These are phyloP conservation scores for Malurus leucopterus DNA, from an alignment of 2,797 vertebrate species.

Conservation along the genomic window DNA sequence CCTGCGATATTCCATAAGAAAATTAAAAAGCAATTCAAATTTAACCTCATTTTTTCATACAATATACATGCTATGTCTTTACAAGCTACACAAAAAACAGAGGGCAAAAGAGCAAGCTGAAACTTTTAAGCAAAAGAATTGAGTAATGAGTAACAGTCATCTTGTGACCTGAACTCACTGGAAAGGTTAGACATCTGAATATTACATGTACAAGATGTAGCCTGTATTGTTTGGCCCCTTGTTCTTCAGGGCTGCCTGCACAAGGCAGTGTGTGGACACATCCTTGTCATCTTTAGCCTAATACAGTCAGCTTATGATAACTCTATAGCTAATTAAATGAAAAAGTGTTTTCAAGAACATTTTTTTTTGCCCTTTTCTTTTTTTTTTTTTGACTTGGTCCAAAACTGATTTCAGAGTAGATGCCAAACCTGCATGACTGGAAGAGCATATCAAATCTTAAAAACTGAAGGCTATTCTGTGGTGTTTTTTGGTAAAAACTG, in stretches of 20 bases:
- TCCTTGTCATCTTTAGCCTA: not conserved
- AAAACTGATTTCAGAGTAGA: not conserved
- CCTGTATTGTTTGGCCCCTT: not conserved
- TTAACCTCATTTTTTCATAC: not conserved
- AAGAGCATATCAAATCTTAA: not conserved
- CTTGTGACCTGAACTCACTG: not conserved
- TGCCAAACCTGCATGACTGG: accelerated
- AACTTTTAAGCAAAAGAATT: not conserved
- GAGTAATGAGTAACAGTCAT: not conserved
- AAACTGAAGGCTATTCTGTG: not conserved
- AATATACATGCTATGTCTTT: not conserved
- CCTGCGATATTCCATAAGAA: not conserved
- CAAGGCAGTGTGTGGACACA: not conserved
- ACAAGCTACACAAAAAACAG: not conserved
- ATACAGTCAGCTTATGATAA: not conserved
- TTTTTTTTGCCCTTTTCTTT: not conserved
- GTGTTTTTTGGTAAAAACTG: not conserved
- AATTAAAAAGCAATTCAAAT: not conserved
- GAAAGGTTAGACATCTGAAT: not conserved
- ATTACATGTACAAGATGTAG: not conserved
- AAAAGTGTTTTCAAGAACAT: not conserved
- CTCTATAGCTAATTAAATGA: not conserved
- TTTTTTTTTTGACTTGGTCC: not conserved
- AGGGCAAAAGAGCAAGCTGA: not conserved
- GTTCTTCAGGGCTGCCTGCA: not conserved